These are phyloP conservation scores for Drosophila hawaiiensis DNA, from an alignment of 2,888 invertebrate species.

Conservation along the genomic window DNA sequence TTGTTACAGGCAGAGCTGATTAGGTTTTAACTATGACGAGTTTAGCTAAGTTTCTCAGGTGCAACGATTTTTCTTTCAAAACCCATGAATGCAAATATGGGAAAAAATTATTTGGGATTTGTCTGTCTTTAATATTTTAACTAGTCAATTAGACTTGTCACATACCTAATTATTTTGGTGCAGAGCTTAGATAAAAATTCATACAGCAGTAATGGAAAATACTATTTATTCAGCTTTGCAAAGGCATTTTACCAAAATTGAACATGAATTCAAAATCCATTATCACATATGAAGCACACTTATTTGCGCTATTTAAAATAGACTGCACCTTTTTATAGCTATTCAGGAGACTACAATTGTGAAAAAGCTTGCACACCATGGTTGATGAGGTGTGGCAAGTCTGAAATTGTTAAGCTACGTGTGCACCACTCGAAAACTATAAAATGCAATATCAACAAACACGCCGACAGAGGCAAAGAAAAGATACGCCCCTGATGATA, in stretches of 20 bases:
- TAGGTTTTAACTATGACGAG: not conserved
- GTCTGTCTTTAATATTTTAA: not conserved
- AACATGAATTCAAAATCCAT: not conserved
- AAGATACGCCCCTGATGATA: constrained; percentile 63
- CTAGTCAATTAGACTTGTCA: too few species aligned
- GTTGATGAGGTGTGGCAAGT: constrained; percentile 15
- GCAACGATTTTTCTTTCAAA: not conserved
- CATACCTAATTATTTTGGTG: not conserved
- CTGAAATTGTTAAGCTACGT: constrained; percentile 24
- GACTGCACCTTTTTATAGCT: not conserved
- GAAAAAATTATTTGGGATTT: not conserved
- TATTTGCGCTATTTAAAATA: not conserved
- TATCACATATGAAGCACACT: not conserved
- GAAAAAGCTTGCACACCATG: constrained; percentile 1
- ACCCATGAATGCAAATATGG: not conserved
- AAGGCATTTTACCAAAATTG: not conserved
- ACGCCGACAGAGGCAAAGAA: constrained; percentile 10
- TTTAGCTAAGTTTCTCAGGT: not conserved
- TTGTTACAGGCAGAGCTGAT: not conserved
- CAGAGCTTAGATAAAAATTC: not conserved
- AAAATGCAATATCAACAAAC: constrained; percentile 66
- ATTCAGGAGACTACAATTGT: not conserved
- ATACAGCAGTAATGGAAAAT: not conserved
- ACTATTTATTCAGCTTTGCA: not conserved
- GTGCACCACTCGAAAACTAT: constrained; percentile 32